Percentiles rank a stretch among this genome's conserved stretches.
These are phyloP conservation scores for Pseudococcus jackbeardsleyi DNA, from an alignment of 2,888 invertebrate genomes.

Conservation along the genomic window DNA sequence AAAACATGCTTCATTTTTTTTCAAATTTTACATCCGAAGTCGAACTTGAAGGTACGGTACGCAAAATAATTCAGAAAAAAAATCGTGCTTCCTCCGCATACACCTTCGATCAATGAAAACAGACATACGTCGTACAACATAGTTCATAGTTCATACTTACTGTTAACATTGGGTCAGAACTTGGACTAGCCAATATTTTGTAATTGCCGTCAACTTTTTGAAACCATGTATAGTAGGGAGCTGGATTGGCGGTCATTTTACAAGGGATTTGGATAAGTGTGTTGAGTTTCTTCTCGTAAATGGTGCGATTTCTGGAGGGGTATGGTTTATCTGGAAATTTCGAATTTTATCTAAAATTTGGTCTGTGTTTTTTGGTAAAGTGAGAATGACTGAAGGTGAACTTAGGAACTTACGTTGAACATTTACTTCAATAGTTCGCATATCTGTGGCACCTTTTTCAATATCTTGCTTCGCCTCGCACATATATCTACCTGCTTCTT, in stretches of 20 bases:
- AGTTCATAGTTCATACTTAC: neutral
- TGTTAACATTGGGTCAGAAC: neutral
- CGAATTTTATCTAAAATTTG: neutral
- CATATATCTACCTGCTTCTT: slow-evolving; percentile 53
- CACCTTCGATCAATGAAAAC: too few species aligned
- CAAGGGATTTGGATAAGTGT: neutral
- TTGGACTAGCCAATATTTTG: neutral
- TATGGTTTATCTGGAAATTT: slow-evolving; percentile 57
- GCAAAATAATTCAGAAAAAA: too few species aligned
- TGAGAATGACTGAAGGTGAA: too few species aligned
- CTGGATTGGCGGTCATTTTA: neutral
- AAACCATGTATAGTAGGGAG: slow-evolving; percentile 19
- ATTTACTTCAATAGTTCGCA: neutral
- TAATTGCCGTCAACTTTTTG: neutral
- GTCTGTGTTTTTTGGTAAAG: neutral
- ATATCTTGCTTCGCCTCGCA: slow-evolving; percentile 45
- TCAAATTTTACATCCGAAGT: too few species aligned
- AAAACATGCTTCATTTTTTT: too few species aligned
- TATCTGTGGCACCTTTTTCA: neutral
- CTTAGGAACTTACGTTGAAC: slow-evolving; percentile 23
- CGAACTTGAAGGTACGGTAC: too few species aligned
- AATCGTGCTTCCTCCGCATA: too few species aligned
- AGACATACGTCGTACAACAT: too few species aligned
- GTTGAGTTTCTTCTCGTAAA: neutral
- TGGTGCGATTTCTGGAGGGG: neutral